phyloP scores from a whole-genome alignment of 2,888 invertebrate species.

The Archips xylosteana region DNA sequence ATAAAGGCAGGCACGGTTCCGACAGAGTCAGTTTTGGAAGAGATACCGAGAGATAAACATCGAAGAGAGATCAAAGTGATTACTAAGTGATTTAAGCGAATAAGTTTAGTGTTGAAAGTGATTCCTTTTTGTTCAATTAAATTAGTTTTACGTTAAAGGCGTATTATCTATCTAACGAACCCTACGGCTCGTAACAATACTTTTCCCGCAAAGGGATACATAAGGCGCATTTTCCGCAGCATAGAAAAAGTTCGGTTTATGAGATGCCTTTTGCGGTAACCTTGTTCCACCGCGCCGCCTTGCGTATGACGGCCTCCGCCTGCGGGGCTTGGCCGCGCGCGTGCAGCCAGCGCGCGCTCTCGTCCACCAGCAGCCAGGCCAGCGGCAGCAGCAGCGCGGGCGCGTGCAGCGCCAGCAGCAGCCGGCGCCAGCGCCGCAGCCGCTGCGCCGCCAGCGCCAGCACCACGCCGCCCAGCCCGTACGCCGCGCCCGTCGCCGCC shows the following conservation, averaged over 20 bases:
- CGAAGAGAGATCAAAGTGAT: too few species aligned
- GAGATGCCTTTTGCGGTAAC: slow-evolving; percentile 51
- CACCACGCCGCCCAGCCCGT: slow-evolving; percentile 85
- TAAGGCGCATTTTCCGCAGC: background rate
- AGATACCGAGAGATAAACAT: too few species aligned
- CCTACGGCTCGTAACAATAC: too few species aligned
- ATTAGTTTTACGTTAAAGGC: too few species aligned
- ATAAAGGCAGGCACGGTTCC: too few species aligned
- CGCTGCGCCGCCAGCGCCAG: slow-evolving; percentile 70
- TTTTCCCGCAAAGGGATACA: too few species aligned
- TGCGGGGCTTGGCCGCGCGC: slow-evolving; percentile 84
- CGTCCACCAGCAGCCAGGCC: slow-evolving; percentile 89
- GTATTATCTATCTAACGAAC: too few species aligned
- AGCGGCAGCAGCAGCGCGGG: slow-evolving; percentile 88
- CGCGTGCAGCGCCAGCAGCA: slow-evolving; percentile 87
- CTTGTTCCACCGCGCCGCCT: slow-evolving; percentile 88
- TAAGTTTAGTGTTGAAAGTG: too few species aligned
- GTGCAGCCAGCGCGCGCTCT: slow-evolving; percentile 91
- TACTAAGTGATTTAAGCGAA: too few species aligned
- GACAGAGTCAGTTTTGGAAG: too few species aligned
- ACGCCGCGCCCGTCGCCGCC: slow-evolving; percentile 73
- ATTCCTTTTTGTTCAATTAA: too few species aligned
- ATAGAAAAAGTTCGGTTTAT: background rate
- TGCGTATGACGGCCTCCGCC: slow-evolving; percentile 85
- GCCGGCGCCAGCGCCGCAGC: slow-evolving; percentile 88